These are phyloP conservation scores for Trichacis sp. DNA, from an alignment of 2,888 invertebrate genomes.

Conservation along the genomic window DNA sequence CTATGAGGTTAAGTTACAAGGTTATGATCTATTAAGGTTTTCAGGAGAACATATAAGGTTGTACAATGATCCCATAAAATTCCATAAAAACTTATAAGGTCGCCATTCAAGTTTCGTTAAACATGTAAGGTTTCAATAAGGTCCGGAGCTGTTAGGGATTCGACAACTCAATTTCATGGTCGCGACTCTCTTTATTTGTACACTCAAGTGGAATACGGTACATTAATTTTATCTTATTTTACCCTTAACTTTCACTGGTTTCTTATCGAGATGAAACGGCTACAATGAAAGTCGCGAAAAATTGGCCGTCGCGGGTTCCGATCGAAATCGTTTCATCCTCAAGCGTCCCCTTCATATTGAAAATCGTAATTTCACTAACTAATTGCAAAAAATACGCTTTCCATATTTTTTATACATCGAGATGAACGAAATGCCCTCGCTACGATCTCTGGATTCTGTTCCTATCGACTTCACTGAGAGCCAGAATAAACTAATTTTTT, in stretches of 20 bases:
- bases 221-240: not conserved
- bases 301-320: not conserved
- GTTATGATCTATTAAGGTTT: too few species aligned
- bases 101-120: too few species aligned
- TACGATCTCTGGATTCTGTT: constrained; percentile 1
- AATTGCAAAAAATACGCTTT: constrained; percentile 9
- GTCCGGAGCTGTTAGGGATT: too few species aligned
- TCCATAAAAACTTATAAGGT: too few species aligned
- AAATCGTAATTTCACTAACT: not conserved
- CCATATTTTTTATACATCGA: not conserved
- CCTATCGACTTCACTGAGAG: not conserved
- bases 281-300: not conserved
- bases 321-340: not conserved
- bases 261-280: not conserved
- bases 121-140: too few species aligned
- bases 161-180: too few species aligned
- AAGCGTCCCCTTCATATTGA: not conserved
- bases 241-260: not conserved
- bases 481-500: not conserved
- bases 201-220: not conserved
- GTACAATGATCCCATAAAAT: too few species aligned
- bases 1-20: too few species aligned
- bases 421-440: constrained; percentile 1
- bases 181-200: too few species aligned
- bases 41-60: too few species aligned